Percentiles rank a stretch among this genome's conserved stretches.
phyloP scores from a whole-genome alignment of 2,113 vertebrate genomes.

The Anhinga rufa region DNA sequence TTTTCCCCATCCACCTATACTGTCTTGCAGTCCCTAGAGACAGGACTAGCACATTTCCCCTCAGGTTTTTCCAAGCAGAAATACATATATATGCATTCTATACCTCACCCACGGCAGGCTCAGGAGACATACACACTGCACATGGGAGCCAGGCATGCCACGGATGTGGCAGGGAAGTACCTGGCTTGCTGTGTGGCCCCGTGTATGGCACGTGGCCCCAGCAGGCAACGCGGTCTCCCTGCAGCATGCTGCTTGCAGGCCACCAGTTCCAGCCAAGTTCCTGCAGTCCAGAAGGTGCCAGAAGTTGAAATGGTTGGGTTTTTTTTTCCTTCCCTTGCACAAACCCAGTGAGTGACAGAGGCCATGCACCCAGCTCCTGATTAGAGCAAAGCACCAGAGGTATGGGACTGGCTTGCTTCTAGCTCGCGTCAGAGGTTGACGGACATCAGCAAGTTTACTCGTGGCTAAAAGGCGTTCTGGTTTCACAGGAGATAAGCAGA shows the following conservation, averaged over 20 bases:
- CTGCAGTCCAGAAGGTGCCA: background rate
- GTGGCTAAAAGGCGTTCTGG: background rate
- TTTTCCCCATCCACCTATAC: background rate
- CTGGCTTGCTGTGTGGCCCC: rapidly evolving
- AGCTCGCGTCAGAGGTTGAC: background rate
- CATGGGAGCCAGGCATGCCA: rapidly evolving
- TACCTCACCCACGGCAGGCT: background rate
- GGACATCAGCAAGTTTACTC: background rate
- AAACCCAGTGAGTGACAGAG: background rate
- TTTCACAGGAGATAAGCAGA: conserved; percentile 30
- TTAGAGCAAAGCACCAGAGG: background rate
- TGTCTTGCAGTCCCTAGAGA: background rate
- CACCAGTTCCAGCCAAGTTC: background rate
- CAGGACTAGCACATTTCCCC: background rate
- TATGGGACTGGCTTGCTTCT: background rate
- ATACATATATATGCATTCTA: rapidly evolving
- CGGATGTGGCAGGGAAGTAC: rapidly evolving
- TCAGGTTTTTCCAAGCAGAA: background rate
- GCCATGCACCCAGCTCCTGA: background rate
- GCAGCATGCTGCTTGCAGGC: rapidly evolving
- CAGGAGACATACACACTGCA: rapidly evolving
- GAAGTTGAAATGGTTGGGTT: background rate
- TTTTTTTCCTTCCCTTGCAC: background rate
- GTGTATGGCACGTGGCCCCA: rapidly evolving
- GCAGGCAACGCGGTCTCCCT: rapidly evolving